A percentile compares a stretch with the other conserved stretches of the same genome.
Conservation (phyloP, 2,888 invertebrate species). For the Rhopalosiphum nymphaeae region DNA sequence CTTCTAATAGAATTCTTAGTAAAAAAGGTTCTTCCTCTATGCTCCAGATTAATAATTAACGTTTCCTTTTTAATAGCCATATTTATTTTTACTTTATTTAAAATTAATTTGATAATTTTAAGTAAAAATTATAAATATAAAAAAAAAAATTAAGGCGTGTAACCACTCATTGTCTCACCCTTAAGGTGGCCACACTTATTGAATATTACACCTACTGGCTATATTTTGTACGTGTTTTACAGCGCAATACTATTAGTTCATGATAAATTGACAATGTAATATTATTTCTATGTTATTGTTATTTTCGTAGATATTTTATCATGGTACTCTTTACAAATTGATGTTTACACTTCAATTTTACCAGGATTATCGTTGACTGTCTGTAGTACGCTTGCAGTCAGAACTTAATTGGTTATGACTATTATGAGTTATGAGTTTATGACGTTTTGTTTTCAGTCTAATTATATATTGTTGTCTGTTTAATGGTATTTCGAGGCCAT, state of each 20-base stretch:
- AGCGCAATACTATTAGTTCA: neutral
- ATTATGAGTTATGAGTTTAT: neutral
- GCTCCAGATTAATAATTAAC: neutral
- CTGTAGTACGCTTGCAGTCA: neutral
- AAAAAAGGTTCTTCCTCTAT: neutral
- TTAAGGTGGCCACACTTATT: neutral
- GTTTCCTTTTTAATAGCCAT: neutral
- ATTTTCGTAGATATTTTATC: neutral
- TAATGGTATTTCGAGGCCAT: neutral
- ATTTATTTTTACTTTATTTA: neutral
- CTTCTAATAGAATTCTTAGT: neutral
- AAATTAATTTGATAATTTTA: neutral
- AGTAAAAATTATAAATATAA: neutral
- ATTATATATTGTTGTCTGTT: slow-evolving; percentile 3
- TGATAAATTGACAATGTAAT: neutral
- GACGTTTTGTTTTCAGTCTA: slow-evolving; percentile 1
- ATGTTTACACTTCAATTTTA: neutral
- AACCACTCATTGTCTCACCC: neutral
- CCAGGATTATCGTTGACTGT: neutral
- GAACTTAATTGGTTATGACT: neutral
- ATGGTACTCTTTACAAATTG: neutral
- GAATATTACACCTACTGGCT: neutral
- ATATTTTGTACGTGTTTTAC: neutral
- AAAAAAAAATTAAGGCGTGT: neutral
- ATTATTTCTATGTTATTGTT: neutral